Conservation (phyloP, 2,113 vertebrate genomes). For the Manacus vitellinus region DNA sequence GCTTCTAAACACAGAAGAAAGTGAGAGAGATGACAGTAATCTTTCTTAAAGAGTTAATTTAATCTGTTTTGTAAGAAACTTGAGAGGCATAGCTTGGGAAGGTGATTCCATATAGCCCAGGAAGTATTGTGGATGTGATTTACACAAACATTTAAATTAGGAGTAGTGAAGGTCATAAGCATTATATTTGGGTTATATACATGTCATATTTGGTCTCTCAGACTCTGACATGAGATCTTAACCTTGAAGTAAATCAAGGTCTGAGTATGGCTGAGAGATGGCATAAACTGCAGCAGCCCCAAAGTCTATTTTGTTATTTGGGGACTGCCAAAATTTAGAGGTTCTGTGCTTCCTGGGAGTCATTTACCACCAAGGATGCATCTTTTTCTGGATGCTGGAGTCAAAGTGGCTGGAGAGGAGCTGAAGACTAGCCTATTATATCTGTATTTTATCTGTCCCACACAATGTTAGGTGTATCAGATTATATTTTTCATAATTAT, state of each 20-base stretch:
- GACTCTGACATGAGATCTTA: neutral
- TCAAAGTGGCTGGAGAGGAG: neutral
- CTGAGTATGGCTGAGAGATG: neutral
- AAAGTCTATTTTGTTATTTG: neutral
- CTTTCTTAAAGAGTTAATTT: neutral
- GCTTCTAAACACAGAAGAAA: neutral
- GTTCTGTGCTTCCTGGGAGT: neutral
- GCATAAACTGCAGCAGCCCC: neutral
- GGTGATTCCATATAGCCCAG: neutral
- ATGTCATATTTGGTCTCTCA: neutral
- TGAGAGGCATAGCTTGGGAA: neutral
- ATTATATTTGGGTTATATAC: neutral
- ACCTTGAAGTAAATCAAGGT: neutral
- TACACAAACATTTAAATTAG: neutral
- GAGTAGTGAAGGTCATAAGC: neutral
- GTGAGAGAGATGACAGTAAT: neutral
- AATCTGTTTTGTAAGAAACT: neutral
- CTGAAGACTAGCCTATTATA: neutral
- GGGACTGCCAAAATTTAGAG: neutral
- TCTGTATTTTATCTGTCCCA: neutral
- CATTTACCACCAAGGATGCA: neutral
- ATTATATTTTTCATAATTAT: conserved; percentile 2
- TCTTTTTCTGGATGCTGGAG: neutral
- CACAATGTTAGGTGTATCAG: neutral
- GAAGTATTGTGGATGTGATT: neutral